Evolutionary conservation across 2,888 invertebrate genomes (phyloP), one percentile per base, ranked within the genome.

Genomic region (Cheilosia vernalis): DNA sequence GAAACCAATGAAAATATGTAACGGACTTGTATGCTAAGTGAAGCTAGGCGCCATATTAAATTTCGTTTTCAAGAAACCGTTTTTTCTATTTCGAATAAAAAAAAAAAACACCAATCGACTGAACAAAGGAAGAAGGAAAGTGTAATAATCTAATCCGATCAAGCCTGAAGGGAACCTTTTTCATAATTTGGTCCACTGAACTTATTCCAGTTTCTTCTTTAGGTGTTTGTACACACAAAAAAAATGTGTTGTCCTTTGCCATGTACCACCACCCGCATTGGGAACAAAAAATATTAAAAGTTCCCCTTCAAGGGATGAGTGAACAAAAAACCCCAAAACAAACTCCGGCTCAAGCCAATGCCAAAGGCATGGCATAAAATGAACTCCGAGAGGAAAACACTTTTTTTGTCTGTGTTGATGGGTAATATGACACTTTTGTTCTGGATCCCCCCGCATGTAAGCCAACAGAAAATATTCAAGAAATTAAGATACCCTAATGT

Each of bases 401-500:
- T 74, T 40, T 61, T 30, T 51, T 72, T 24, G 24, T 27, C 30
- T 30, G 30, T 47, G 44, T 49, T 72, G 73, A 61, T 81, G 55
- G 60, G 83, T 83, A 83, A 83, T 79, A 67, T 73, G 83, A 83
- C 61, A 83, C 83, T 83, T 83, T 83, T 63, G 37, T 70, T 44
- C 55, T 66, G 77, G 73, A 80, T 74, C 74, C 77, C 78, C 78
- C 72, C 69, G 77, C 82, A 82, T 69, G 58, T 24, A 27, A 51
- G 24, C 60, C 79, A 79, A 66, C 30, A 27, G 21, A 24, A 40
- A 53, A 55, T 66, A 61, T 66, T 60, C 74, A 63, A 70, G 76
- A 81, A 76, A 81, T 81, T 81, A 72, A 83, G 82, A 83, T 83
- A 83, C 83, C 79, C 79, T 83, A 83, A 83, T 83, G 79, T 83